These are phyloP conservation scores for Alces alces DNA, from an alignment of 2,113 vertebrate species.

Conservation along the genomic window DNA sequence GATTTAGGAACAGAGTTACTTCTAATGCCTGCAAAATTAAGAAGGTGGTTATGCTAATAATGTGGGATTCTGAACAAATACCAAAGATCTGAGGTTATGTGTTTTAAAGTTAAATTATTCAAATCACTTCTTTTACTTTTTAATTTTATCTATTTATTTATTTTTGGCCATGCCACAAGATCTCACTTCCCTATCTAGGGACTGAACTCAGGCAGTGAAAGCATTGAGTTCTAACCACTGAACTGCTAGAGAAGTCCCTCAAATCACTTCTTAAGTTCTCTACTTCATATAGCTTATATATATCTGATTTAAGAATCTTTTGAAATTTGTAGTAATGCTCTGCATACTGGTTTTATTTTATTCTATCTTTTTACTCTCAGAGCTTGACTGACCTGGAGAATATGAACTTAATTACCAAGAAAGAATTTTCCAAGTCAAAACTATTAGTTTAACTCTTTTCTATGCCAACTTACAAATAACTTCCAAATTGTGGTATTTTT, in stretches of 20 bases:
- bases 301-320: conserved; percentile 24
- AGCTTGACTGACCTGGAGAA: background rate
- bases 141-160: background rate
- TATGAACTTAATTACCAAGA: background rate
- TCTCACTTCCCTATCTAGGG: background rate
- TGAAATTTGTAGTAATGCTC: background rate
- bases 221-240: background rate
- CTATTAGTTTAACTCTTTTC: background rate
- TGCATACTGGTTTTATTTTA: background rate
- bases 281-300: background rate
- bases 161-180: background rate
- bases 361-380: background rate
- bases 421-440: conserved; percentile 24
- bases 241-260: background rate
- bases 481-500: background rate
- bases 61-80: background rate
- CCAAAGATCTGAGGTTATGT: background rate
- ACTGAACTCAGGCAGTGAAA: background rate
- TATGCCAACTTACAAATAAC: background rate
- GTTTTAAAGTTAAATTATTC: conserved; percentile 24
- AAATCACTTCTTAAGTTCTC: background rate
- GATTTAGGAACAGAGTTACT: background rate
- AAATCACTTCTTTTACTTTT: background rate
- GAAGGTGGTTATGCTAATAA: background rate
- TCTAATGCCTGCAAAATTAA: background rate